Base-by-base conservation (phyloP, 2,797 vertebrate species). In the Pseudomugil tenellus region DNA sequence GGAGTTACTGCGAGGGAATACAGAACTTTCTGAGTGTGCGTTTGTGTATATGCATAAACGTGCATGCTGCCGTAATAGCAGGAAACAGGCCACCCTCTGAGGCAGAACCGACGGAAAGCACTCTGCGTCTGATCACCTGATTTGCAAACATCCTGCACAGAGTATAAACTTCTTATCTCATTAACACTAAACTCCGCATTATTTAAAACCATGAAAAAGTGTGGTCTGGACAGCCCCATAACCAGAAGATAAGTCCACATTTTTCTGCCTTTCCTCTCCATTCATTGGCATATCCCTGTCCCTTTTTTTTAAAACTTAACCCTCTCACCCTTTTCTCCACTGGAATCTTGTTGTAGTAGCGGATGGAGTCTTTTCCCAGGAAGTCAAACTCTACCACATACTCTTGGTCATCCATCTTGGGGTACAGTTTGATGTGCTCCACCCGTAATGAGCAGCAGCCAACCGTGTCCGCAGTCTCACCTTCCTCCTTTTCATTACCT, bases 321-420 rank as follows among this genome's bases (percentile, higher is more conserved):
- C 28, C 16, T 67, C 92, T 95, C 84, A 98, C 97, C 94, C 97
- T 95, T 87, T 98, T 99, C 84, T 99, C 97, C 85, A 98, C 96
- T 0, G 96, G 96, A 74, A 98, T 96, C 87, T 97, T 98, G 93
- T 99, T 99, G 92, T 98, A 98, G 89, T 99, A 98, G 91, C 96
- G 95, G 86, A 98, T 98, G 76, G 97, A 98, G 77, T 99, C 97
- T 83, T 98, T 99, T 65, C 97, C 97, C 16, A 95, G 93, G 93
- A 99, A 98, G 87, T 99, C 97, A 6, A 99, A 97, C 91, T 99
- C 97, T 66, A 98, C 97, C 87, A 98, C 95, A 0, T 94, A 98
- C 88, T 98, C 97, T 90, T 98, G 97, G 34, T 96, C 96, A 0
- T 98, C 96, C 88, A 97, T 32, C 74, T 98, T 96, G 29, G 95